Conservation (phyloP, 2,797 vertebrate genomes). For the Anomalospiza imberbis region DNA sequence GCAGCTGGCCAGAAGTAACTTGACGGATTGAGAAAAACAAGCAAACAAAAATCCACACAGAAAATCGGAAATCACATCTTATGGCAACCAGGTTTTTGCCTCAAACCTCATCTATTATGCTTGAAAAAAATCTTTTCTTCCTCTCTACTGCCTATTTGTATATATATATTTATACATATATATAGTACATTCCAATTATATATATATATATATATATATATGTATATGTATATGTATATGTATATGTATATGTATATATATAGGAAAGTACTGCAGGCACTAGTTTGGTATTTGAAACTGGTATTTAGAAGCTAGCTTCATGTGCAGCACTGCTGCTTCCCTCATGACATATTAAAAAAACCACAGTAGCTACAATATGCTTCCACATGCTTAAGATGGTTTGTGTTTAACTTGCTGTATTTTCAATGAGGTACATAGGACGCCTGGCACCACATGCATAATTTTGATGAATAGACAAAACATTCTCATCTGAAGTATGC, state of each 20-base stretch:
- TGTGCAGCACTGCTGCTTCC: neutral
- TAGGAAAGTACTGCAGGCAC: neutral
- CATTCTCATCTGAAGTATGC: conserved; percentile 12
- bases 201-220: neutral
- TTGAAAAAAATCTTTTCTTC: neutral
- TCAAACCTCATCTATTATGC: neutral
- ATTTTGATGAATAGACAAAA: conserved; percentile 46
- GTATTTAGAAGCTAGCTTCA: neutral
- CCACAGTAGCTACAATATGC: neutral
- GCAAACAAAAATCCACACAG: neutral
- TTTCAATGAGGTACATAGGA: conserved; percentile 48
- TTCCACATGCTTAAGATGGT: conserved; percentile 6
- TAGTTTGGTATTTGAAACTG: neutral
- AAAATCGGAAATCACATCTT: neutral
- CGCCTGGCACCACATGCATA: conserved; percentile 40
- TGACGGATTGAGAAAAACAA: neutral
- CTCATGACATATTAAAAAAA: neutral
- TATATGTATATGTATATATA: neutral
- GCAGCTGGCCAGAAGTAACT: neutral
- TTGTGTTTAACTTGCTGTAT: conserved; percentile 48
- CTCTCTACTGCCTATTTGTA: neutral
- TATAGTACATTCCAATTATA: neutral
- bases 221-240: no score
- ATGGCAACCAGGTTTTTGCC: neutral
- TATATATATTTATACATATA: neutral